These are phyloP conservation scores for Psammodynastes pulverulentus DNA, from an alignment of 2,113 vertebrate genomes.

Conservation along the genomic window DNA sequence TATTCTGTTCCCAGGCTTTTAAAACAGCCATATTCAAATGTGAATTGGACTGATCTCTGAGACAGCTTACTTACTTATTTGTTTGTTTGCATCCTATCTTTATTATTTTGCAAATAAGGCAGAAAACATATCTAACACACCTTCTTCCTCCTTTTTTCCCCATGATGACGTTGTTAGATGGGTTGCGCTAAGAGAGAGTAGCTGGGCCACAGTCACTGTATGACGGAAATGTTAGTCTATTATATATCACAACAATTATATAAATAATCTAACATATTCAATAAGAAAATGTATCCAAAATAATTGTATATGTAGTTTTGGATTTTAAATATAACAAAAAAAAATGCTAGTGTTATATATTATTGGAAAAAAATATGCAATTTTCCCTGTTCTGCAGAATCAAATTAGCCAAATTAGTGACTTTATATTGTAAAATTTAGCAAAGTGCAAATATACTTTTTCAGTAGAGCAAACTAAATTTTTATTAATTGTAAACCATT, in stretches of 20 bases:
- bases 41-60: not conserved
- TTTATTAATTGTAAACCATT: not conserved
- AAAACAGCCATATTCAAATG: not conserved
- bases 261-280: not conserved
- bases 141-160: not conserved
- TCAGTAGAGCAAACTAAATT: not conserved
- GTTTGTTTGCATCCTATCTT: not conserved
- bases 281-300: not conserved
- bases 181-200: not conserved
- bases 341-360: not conserved
- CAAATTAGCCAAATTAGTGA: not conserved
- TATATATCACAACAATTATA: not conserved
- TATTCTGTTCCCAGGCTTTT: not conserved
- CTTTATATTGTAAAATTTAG: not conserved
- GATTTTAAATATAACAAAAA: not conserved
- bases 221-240: not conserved
- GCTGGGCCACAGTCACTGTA: not conserved
- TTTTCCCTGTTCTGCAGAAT: constrained; percentile 17
- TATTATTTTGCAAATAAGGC: not conserved
- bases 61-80: not conserved
- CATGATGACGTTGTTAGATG: not conserved
- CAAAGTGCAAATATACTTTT: not conserved
- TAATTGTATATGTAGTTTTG: not conserved
- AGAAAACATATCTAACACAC: not conserved
- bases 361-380: not conserved